phyloP scores from a whole-genome alignment of 2,888 invertebrate species.

The Torymus texanus region DNA sequence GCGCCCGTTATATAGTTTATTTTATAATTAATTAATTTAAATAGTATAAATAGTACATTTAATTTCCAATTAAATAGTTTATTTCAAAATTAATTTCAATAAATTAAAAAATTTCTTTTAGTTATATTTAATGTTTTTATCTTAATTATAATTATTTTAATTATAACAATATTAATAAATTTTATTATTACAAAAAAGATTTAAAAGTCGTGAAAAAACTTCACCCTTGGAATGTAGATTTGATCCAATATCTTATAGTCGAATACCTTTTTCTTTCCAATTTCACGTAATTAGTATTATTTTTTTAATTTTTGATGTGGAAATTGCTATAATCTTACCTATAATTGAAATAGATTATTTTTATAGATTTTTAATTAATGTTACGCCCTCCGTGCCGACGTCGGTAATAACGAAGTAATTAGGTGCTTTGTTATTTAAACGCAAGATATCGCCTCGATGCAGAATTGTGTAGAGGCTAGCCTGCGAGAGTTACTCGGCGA shows the following conservation, averaged over 20 bases:
- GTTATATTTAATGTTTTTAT: conserved; percentile 68
- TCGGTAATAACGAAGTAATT: no score
- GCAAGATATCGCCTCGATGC: no score
- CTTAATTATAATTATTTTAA: conserved; percentile 61
- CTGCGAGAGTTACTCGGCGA: no score
- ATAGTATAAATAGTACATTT: no score
- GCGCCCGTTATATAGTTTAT: no score
- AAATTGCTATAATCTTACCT: conserved; percentile 81
- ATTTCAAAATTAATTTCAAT: no score
- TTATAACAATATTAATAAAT: conserved; percentile 76
- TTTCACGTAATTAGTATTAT: conserved; percentile 82
- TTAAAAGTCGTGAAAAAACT: conserved; percentile 79
- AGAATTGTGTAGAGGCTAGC: no score
- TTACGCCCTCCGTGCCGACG: no score
- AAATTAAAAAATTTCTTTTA: background rate
- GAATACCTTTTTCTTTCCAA: conserved; percentile 79
- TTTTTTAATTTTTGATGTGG: conserved; percentile 85
- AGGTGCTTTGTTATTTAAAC: no score
- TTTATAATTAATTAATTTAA: no score
- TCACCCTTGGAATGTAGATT: conserved; percentile 82
- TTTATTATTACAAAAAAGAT: conserved; percentile 79
- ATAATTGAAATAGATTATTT: conserved; percentile 75
- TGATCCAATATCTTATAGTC: conserved; percentile 76
- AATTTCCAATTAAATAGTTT: no score
- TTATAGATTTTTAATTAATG: no score